Conservation (phyloP, 2,113 vertebrate genomes). For the Myanophis thanlyinensis region DNA sequence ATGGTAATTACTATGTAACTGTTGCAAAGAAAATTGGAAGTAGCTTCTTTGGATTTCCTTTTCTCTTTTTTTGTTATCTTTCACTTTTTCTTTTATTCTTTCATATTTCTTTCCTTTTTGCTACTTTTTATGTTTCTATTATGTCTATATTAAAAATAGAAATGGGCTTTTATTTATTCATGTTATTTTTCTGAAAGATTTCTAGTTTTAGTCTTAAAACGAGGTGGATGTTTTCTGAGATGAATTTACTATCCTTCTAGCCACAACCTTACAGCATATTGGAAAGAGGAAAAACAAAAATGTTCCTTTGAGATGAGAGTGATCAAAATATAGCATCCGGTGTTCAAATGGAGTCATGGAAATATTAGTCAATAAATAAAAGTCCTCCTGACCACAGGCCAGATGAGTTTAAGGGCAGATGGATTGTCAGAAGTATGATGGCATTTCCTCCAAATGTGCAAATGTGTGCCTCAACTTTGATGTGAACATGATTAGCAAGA, state of each 20-base stretch:
- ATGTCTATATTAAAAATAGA: background rate
- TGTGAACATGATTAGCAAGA: slow-evolving; percentile 82
- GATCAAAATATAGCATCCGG: slow-evolving; percentile 71
- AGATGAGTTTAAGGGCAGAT: slow-evolving; percentile 87
- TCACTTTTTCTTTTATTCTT: background rate
- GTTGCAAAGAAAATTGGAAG: background rate
- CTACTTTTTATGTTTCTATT: background rate
- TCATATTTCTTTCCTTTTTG: background rate
- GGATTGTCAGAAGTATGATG: slow-evolving; percentile 81
- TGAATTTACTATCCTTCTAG: background rate
- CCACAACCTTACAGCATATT: slow-evolving; percentile 12
- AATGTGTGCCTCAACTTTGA: slow-evolving; percentile 83
- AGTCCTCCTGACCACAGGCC: slow-evolving; percentile 81
- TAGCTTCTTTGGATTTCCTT: background rate
- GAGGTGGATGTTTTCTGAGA: background rate
- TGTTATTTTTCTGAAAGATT: background rate
- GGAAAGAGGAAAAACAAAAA: slow-evolving; percentile 44
- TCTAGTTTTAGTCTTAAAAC: background rate
- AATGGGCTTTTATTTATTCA: background rate
- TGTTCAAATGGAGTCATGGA: slow-evolving; percentile 70
- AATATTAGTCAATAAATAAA: slow-evolving; percentile 71
- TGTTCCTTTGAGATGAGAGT: slow-evolving; percentile 52
- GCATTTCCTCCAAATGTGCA: slow-evolving; percentile 85
- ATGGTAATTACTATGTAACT: background rate
- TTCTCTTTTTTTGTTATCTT: background rate